Conservation (phyloP, 2,888 invertebrate genomes). For the Cancer borealis region DNA sequence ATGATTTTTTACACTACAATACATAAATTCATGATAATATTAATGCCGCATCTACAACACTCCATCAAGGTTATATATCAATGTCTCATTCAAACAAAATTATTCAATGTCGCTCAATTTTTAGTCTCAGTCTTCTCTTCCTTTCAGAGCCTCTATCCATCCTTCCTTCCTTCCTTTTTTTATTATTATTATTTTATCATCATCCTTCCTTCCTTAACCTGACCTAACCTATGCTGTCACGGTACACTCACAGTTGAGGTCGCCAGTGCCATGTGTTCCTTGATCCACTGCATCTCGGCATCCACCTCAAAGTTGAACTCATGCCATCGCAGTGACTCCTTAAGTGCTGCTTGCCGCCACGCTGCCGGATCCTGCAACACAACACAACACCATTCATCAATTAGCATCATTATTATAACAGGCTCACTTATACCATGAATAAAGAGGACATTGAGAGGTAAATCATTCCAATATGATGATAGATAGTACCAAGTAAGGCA, state of each 20-base stretch:
- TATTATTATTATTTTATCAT: neutral
- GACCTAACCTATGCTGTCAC: neutral
- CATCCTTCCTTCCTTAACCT: neutral
- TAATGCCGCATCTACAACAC: neutral
- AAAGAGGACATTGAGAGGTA: neutral
- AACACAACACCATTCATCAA: neutral
- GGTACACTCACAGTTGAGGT: conserved; percentile 82
- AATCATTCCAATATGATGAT: neutral
- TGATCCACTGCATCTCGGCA: conserved; percentile 96
- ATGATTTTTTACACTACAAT: no score
- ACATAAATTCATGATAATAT: neutral
- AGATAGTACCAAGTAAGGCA: neutral
- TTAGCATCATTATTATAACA: neutral
- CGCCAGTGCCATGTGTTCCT: conserved; percentile 91
- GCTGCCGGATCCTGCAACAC: conserved; percentile 83
- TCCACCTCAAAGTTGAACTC: conserved; percentile 96
- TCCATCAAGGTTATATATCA: neutral
- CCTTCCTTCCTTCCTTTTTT: neutral
- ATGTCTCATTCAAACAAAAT: neutral
- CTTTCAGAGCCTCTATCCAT: neutral
- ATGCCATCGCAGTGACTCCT: conserved; percentile 91
- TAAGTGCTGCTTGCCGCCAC: conserved; percentile 87
- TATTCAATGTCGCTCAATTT: neutral
- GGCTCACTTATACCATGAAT: neutral
- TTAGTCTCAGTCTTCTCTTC: no score